Base-by-base conservation (phyloP, 1,140 invertebrate species). In the Atta colombica region DNA sequence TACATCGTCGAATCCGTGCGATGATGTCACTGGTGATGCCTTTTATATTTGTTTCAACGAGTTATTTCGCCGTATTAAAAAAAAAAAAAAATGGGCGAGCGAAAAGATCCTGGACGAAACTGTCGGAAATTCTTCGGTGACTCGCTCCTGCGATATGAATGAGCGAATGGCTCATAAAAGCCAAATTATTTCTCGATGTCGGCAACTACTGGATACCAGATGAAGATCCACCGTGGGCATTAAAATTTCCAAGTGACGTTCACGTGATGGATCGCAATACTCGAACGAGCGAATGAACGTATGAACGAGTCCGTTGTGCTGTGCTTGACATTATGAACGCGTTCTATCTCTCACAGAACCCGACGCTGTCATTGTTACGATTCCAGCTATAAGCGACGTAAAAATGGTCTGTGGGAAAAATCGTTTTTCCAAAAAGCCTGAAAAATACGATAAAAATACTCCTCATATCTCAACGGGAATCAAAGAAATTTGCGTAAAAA, bases 201-300 rank as follows among this genome's bases (percentile, higher is more conserved):
- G 28, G 45, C 25, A 8, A 25, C 77, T 21, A 21, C 4, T 35
- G 66, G 31, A 28, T 55, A 10, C 6, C 49, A 53, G 78, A 84
- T 71, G 55, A 63, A 68, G 75, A 89, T 71, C 68, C 77, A 82
- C 58, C 71, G 16, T 66, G 77, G 77, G 68, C 80, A 85, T 91
- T 88, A 88, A 91, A 91, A 89, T 89, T 91, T 88, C 77, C 65
- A 80, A 89, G 75, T 88, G 91, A 89, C 78, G 86, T 87, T 86
- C 81, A 82, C 58, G 77, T 91, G 91, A 91, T 90, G 87, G 81
- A 92, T 91, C 81, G 80, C 87, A 75, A 84, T 84, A 63, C 84
- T 88, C 66, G 84, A 88, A 87, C 71, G 87, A 72, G 55, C 77
- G 74, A 77, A 21, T 77, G 74, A 66, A 86, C 71, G 87, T 72